phyloP scores from a whole-genome alignment of 2,113 vertebrate species.

The Sprattus sprattus region DNA sequence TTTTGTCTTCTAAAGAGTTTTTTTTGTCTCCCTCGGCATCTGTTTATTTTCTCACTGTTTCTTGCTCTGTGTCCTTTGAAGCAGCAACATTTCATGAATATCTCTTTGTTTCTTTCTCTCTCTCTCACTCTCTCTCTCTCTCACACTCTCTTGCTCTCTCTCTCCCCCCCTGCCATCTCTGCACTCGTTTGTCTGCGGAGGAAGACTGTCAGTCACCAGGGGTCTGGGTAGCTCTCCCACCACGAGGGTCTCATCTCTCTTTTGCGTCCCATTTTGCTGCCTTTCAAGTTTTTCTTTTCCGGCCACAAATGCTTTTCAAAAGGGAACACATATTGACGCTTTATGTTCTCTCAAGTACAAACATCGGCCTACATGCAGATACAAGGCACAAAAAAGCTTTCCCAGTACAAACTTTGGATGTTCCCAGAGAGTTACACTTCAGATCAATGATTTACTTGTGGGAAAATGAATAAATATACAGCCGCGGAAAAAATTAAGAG shows the following conservation, averaged over 20 bases:
- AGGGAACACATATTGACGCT: slow-evolving; percentile 37
- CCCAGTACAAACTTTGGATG: not conserved
- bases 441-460: not conserved
- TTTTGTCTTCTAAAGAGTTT: slow-evolving; percentile 37
- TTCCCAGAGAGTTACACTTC: not conserved
- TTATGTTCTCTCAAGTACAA: not conserved
- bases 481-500: too few relatives aligned
- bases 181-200: slow-evolving; percentile 37
- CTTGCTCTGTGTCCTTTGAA: slow-evolving; percentile 17
- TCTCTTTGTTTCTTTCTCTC: not conserved
- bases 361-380: not conserved
- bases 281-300: slow-evolving; percentile 43
- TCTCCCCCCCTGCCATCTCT: not conserved
- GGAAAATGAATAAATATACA: not conserved
- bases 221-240: slow-evolving; percentile 39
- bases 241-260: slow-evolving; percentile 39
- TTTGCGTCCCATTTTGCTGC: slow-evolving; percentile 47
- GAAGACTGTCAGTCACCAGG: slow-evolving; percentile 35
- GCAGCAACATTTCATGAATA: not conserved
- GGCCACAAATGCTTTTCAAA: slow-evolving; percentile 20
- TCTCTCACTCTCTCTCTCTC: not conserved
- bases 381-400: not conserved
- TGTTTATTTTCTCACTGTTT: slow-evolving; percentile 37
- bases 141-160: not conserved
- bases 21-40: slow-evolving; percentile 34